Conservation (phyloP, 2,113 vertebrate species). For the Cavia aperea region DNA sequence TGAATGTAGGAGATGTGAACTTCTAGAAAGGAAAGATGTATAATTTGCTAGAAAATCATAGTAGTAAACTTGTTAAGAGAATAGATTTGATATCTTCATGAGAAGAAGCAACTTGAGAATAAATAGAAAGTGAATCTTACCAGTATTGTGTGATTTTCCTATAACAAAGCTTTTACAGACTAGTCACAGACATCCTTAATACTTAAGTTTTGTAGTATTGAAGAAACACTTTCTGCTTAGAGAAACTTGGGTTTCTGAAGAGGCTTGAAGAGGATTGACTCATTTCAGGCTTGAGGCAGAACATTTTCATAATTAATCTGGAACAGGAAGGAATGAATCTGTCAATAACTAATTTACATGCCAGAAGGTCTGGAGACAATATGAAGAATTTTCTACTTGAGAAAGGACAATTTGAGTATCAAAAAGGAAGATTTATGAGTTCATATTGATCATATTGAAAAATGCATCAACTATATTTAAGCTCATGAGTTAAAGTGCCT, state of each 20-base stretch:
- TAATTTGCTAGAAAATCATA: background rate
- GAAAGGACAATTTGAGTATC: background rate
- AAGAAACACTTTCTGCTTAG: background rate
- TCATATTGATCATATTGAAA: background rate
- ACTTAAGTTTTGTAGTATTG: background rate
- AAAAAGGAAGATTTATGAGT: background rate
- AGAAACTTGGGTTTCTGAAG: background rate
- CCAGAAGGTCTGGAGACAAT: background rate
- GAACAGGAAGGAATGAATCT: background rate
- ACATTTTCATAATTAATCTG: background rate
- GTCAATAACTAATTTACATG: background rate
- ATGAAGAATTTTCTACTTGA: background rate
- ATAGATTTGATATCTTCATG: background rate
- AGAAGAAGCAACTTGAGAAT: background rate
- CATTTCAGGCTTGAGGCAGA: background rate
- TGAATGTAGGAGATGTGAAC: background rate
- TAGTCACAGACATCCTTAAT: background rate
- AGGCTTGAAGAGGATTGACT: background rate
- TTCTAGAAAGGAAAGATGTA: background rate
- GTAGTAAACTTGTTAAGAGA: background rate
- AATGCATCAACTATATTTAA: background rate
- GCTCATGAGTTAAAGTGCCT: background rate
- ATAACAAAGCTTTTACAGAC: background rate
- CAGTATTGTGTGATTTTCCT: background rate
- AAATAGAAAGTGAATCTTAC: conserved; percentile 2